Conservation (phyloP, 2,888 invertebrate genomes). For the Rutpela maculata region DNA sequence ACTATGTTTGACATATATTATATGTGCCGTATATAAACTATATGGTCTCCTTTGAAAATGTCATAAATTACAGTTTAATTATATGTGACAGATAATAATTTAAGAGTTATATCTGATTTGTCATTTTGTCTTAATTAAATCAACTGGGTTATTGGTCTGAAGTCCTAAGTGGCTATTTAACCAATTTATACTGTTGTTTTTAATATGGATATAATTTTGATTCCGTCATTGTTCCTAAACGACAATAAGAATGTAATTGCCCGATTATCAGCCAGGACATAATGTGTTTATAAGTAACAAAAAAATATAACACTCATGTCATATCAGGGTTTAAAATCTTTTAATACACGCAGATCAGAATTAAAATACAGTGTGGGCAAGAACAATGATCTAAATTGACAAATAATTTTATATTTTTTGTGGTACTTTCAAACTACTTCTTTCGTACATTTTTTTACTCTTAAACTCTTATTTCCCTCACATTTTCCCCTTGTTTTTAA, state of each 20-base stretch:
- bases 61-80: constrained; percentile 1
- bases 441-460: no score
- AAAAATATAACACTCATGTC: background rate
- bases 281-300: background rate
- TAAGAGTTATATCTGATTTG: constrained; percentile 13
- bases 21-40: background rate
- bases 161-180: constrained; percentile 20
- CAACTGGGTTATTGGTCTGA: constrained; percentile 11
- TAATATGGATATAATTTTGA: constrained; percentile 16
- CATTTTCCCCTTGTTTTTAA: no score
- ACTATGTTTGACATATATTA: no score
- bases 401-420: no score
- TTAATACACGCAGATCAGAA: background rate
- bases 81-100: constrained; percentile 3
- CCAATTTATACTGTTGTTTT: constrained; percentile 28
- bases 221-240: constrained; percentile 16
- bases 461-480: no score
- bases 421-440: no score
- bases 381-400: no score
- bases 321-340: background rate
- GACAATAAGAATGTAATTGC: background rate
- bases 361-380: no score
- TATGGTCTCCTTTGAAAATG: background rate
- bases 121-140: constrained; percentile 29
- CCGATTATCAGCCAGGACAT: background rate